A percentile compares a stretch with the other conserved stretches of the same genome.
Conservation (phyloP, 53 echinoderm and acorn worm genomes). For the Henricia sp. region DNA sequence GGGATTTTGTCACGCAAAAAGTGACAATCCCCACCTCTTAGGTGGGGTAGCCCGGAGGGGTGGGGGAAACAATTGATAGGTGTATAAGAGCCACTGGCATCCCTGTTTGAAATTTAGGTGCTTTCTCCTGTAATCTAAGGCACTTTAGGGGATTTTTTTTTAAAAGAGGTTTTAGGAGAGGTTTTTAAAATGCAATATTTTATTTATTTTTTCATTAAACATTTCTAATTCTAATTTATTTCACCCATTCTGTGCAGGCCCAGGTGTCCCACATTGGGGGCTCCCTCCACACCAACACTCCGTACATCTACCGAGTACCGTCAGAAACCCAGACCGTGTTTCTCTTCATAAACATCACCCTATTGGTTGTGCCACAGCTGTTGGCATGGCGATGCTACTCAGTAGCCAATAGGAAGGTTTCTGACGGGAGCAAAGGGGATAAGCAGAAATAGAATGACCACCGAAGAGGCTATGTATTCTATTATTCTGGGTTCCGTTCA, state of each 20-base stretch:
- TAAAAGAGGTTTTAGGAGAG: too few relatives aligned
- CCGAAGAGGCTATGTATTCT: not conserved
- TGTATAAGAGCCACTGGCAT: too few relatives aligned
- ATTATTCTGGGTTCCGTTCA: not conserved
- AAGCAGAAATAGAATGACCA: conserved; percentile 2
- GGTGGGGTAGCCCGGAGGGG: too few relatives aligned
- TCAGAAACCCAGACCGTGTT: conserved; percentile 69
- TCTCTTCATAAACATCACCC: conserved; percentile 76
- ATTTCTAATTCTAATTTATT: not conserved
- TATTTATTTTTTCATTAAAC: too few relatives aligned
- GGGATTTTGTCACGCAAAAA: too few relatives aligned
- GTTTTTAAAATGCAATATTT: too few relatives aligned
- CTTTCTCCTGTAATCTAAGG: too few relatives aligned
- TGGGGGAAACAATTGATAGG: too few relatives aligned
- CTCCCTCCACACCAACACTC: conserved; percentile 90
- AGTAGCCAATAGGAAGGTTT: conserved; percentile 37
- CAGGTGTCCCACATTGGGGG: conserved; percentile 92
- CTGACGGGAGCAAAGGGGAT: conserved; percentile 1
- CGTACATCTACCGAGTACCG: conserved; percentile 89
- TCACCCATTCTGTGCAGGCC: conserved; percentile 56
- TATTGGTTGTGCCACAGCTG: conserved; percentile 88
- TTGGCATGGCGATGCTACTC: conserved; percentile 90
- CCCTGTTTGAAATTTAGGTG: too few relatives aligned
- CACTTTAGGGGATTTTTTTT: too few relatives aligned
- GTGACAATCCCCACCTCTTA: too few relatives aligned